Base-by-base conservation (phyloP, 1,140 invertebrate species). In the Neuroterus valhalla region DNA sequence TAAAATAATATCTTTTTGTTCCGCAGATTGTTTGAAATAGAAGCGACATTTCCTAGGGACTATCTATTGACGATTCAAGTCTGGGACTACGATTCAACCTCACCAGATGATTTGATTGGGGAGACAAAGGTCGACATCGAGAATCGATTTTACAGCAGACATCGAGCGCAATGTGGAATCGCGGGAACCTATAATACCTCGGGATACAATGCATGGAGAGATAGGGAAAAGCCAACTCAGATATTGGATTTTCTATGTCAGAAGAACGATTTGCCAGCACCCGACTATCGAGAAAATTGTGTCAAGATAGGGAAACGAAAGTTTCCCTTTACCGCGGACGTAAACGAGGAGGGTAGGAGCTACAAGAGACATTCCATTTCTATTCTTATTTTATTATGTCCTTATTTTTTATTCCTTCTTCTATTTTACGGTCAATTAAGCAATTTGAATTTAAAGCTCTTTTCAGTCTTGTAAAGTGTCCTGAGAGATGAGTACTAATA, bases 101-200 rank as follows among this genome's bases (percentile, higher is more conserved):
- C 92, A 4, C 86, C 88, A 2, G 95, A 97, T 86, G 95, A 97
- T 84, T 84, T 97, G 2, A 97, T 98, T 77, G 97, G 96, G 0
- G 93, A 94, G 80, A 98, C 96, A 0, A 92, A 90, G 79, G 94
- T 98, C 70, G 96, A 98, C 85, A 89, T 98, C 23, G 97, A 98
- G 90, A 96, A 97, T 88, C 92, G 97, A 74, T 96, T 94, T 85
- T 96, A 95, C 83, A 94, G 93, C 12, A 92, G 91, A 78, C 95
- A 97, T 83, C 90, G 95, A 52, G 96, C 94, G 1, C 91, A 92
- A 6, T 96, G 96, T 84, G 96, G 96, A 0, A 87, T 98, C 17
- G 82, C 94, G 0, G 89, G 89, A 19, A 92, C 92, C 83, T 98
- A 96, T 86, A 92, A 93, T 71, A 92, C 91, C 62, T 84, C 76